A percentile compares a stretch with the other conserved stretches of the same genome.
Evolutionary conservation across 2,888 invertebrate genomes (phyloP).

Genomic region (Drosophila anomalipes): DNA sequence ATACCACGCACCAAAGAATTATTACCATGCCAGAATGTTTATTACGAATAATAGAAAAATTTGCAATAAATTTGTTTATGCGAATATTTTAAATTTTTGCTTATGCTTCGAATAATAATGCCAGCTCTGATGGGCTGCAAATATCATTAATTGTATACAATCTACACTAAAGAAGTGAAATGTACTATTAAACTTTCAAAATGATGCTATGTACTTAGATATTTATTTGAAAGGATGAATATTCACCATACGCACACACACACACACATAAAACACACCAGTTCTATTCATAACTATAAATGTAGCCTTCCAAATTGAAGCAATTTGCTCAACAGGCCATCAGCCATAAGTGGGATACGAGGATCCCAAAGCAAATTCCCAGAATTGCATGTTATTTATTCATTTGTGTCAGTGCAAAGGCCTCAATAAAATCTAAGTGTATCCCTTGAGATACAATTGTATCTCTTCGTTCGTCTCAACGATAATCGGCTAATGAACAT

Average conservation of each 20-base stretch:
- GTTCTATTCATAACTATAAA: slow-evolving; percentile 2
- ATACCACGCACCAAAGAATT: slow-evolving; percentile 41
- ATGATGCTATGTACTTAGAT: neutral
- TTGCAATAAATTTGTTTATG: slow-evolving; percentile 59
- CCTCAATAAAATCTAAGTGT: slow-evolving; percentile 33
- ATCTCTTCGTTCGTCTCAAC: slow-evolving; percentile 18
- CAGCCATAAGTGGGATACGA: slow-evolving; percentile 19
- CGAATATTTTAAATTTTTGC: slow-evolving; percentile 45
- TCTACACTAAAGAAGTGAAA: neutral
- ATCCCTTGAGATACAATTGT: slow-evolving; percentile 64
- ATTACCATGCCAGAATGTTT: slow-evolving; percentile 68
- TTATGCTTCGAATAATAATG: slow-evolving; percentile 34
- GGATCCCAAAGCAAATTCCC: slow-evolving; percentile 7
- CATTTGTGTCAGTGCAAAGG: slow-evolving; percentile 3
- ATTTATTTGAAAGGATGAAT: neutral
- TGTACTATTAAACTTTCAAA: neutral
- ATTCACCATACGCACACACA: neutral
- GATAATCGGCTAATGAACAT: slow-evolving; percentile 50
- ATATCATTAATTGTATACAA: slow-evolving; percentile 3
- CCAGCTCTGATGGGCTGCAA: slow-evolving; percentile 8
- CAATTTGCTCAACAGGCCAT: slow-evolving; percentile 48
- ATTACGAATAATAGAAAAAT: slow-evolving; percentile 53
- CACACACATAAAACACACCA: neutral
- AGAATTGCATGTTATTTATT: slow-evolving; percentile 20
- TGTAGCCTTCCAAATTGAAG: slow-evolving; percentile 19